Conservation (phyloP, 35 echinoderm and acorn worm genomes). For the Lytechinus pictus region DNA sequence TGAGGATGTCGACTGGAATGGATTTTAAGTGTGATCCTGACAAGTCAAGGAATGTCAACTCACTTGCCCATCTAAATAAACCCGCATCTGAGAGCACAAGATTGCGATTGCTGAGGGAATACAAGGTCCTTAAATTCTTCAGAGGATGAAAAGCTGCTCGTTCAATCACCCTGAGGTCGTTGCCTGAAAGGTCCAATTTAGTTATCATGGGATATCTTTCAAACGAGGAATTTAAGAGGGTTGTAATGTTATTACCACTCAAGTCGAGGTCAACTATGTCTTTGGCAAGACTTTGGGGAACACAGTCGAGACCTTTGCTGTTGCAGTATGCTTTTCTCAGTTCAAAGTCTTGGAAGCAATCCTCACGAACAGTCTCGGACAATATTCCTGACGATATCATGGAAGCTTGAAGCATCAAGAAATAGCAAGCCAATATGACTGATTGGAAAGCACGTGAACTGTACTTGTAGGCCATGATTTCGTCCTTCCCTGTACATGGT, state of each 20-base stretch:
- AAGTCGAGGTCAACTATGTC: background rate
- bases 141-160: background rate
- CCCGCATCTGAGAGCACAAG: background rate
- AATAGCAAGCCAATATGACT: background rate
- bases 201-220: background rate
- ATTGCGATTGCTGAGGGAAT: background rate
- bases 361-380: background rate
- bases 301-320: background rate
- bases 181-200: background rate
- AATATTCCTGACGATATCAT: no score
- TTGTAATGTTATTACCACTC: background rate
- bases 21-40: background rate
- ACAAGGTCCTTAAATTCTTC: background rate
- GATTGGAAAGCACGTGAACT: background rate
- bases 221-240: background rate
- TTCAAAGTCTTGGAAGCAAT: no score
- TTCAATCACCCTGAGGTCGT: background rate
- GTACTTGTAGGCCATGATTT: background rate
- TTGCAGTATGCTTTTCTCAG: no score
- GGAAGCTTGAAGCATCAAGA: background rate
- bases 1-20: background rate
- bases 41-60: background rate
- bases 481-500: no score
- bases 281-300: background rate
- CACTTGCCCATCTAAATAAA: background rate